Conservation (phyloP, 2,888 invertebrate species). For the Tipula confusa region DNA sequence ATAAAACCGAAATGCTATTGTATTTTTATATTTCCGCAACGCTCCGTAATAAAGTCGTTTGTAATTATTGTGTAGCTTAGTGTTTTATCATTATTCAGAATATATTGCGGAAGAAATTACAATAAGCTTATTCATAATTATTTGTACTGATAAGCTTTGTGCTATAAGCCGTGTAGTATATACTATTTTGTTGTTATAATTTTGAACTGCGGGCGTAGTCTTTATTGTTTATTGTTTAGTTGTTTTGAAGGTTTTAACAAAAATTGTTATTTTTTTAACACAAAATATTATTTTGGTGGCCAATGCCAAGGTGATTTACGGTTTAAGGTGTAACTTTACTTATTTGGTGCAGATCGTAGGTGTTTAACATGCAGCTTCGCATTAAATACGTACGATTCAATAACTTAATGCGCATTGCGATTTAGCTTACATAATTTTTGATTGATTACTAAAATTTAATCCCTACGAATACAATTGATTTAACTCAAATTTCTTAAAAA, state of each 20-base stretch:
- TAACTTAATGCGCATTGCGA: no score
- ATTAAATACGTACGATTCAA: no score
- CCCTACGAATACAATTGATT: no score
- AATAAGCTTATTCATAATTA: neutral
- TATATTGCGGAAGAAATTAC: neutral
- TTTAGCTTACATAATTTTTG: no score
- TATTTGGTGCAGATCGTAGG: neutral
- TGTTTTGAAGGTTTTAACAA: neutral
- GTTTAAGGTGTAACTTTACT: neutral
- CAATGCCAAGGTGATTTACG: neutral
- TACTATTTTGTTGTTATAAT: neutral
- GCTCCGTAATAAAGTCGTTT: neutral
- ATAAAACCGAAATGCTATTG: neutral
- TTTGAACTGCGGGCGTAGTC: neutral
- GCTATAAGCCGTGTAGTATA: neutral
- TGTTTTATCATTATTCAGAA: neutral
- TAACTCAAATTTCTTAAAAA: no score
- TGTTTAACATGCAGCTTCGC: neutral
- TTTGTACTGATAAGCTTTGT: neutral
- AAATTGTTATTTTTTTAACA: neutral
- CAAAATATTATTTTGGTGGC: neutral
- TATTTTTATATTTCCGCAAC: neutral
- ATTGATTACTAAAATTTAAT: no score
- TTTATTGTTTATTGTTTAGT: neutral
- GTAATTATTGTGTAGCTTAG: neutral